Base-by-base conservation (phyloP, 2,888 invertebrate species). In the Acanthosepion lycidas region DNA sequence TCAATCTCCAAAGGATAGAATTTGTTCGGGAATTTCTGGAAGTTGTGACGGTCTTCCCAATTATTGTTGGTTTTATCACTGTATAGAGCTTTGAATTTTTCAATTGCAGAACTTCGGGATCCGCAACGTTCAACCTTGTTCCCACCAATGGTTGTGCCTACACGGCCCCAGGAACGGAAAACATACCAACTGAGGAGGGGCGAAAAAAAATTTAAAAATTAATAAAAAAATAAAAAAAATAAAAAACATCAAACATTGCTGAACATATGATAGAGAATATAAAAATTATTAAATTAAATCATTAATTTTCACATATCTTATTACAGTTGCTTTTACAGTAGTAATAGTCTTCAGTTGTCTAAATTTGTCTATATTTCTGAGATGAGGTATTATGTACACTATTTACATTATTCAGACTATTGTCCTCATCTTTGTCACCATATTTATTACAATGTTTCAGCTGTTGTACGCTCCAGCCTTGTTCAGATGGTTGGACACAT, bases 111-210 rank as follows among this genome's bases (percentile, higher is more conserved):
- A 20, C 95, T 94, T 91, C 95, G 96, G 8, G 96, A 96, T 26
- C 96, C 95, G 96, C 95, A 96, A 93, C 95, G 95, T 94, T 97
- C 97, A 33, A 97, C 94, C 94, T 97, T 97, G 95, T 96, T 96
- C 18, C 97, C 97, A 15, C 99, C 99, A 96, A 99, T 98, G 0
- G 98, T 98, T 0, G 99, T 99, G 9, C 99, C 99, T 96, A 99
- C 99, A 95, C 99, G 98, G 26, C 99, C 99, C 99, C 99, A 99
- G 0, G 99, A 98, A 33, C 99, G 98, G 97, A 99, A 99, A 53
- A 99, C 97, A 98, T 98, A 99, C 97, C 98, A 98, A 33, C 97
- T 97, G 95, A 23, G 95, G 94, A 78, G 42, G 23, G 93, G 28
- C 55, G 18, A 55, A 23, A 4, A 26, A 92, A 91, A 28, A 55